phyloP scores from a whole-genome alignment of 2,888 invertebrate species.

The Macrosoma leucophasiata region DNA sequence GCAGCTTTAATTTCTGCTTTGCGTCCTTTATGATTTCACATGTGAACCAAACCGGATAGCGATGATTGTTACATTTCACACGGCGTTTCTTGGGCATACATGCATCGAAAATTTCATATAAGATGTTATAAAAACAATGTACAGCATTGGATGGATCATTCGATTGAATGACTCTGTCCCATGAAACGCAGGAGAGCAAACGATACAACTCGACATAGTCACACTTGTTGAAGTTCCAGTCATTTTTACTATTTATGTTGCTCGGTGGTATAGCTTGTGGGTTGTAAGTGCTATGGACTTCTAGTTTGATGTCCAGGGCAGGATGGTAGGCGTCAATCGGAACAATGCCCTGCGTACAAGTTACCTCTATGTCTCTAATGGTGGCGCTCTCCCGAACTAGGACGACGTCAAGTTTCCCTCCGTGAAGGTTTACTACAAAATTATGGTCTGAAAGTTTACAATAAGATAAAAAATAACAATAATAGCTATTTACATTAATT shows the following conservation, averaged over 20 bases:
- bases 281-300: background rate
- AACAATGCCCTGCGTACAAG: too few relatives aligned
- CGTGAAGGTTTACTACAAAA: constrained; percentile 7
- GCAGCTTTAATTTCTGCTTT: constrained; percentile 1
- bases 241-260: constrained; percentile 1
- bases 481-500: constrained; percentile 9
- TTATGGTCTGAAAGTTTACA: constrained; percentile 11
- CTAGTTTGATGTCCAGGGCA: background rate
- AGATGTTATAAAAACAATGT: background rate
- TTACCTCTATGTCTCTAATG: too few relatives aligned
- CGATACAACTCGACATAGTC: background rate
- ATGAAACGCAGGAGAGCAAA: background rate
- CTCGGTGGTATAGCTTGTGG: background rate
- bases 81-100: constrained; percentile 6
- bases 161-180: background rate
- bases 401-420: constrained; percentile 14
- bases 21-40: constrained; percentile 2
- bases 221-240: constrained; percentile 7
- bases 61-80: background rate
- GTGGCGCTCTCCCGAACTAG: constrained; percentile 12
- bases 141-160: background rate
- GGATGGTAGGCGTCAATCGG: too few relatives aligned
- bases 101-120: constrained; percentile 2
- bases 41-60: constrained; percentile 10
- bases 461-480: constrained; percentile 11